These are phyloP conservation scores for Metopolophium dirhodum DNA, from an alignment of 1,140 invertebrate genomes.

Conservation along the genomic window DNA sequence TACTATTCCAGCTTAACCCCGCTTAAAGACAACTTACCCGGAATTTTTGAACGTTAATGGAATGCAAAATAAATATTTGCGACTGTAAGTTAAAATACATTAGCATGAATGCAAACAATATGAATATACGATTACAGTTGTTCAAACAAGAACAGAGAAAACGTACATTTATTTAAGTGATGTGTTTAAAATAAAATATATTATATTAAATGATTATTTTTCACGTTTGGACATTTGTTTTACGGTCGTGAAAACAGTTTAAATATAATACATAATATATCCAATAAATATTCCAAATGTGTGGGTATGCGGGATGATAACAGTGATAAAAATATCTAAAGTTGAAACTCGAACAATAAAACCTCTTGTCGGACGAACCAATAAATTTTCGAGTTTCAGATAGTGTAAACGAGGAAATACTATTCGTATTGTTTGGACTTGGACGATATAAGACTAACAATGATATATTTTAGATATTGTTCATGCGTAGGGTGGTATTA, in stretches of 20 bases:
- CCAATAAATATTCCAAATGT: not conserved
- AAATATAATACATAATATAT: not conserved
- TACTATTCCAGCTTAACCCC: not conserved
- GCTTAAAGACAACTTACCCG: not conserved
- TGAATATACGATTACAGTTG: not conserved
- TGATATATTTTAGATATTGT: not conserved
- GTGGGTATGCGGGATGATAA: not conserved
- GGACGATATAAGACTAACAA: not conserved
- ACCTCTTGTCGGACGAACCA: not conserved
- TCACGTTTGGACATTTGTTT: not conserved
- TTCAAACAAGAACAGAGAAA: slow-evolving; percentile 1
- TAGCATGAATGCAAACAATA: not conserved
- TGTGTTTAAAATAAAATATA: not conserved
- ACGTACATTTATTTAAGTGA: not conserved
- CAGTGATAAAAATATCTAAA: not conserved
- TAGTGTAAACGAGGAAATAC: not conserved
- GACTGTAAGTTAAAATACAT: not conserved
- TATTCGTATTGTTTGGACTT: not conserved
- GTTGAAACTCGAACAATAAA: not conserved
- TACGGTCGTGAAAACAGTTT: not conserved
- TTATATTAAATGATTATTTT: not conserved
- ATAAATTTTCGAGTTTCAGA: not conserved
- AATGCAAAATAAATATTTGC: slow-evolving; percentile 6
- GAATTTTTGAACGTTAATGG: not conserved
- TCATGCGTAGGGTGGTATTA: not conserved